Evolutionary conservation across 2,113 vertebrate species (phyloP), one percentile per base, ranked within the genome.

Genomic region (Spea multiplicata): DNA sequence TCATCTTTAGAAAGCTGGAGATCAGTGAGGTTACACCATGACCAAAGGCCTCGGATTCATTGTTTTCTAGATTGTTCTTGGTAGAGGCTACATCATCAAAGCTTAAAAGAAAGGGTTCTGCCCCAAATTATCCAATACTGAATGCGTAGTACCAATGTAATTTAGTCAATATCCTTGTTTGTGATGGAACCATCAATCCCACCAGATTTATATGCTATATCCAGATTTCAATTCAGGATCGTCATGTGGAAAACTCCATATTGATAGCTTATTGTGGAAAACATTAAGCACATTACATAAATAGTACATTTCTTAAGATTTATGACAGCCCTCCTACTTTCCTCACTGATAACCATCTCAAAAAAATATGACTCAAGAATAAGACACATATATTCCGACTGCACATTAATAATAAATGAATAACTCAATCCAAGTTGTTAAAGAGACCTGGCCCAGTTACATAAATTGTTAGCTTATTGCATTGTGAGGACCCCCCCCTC

Each of bases 391-490:
- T 30, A 30, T 30, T 30, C 30, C 30, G 30, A 30, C 30, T 30
- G 30, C 30, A 30, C 30, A 30, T 30, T 30, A 30, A 30, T 30
- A 30, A 30, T 30, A 30, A 30, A 13, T 59, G 8, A 13, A 12
- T 59, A 52, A 52, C 14, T 59, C 30, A 30, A 30, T 30, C 12
- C 61, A 5, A 9, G 13, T 30, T 64, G 16, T 30, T 64, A 16
- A 17, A 30, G 61, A 16, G 61, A 64, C 61, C 61, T 6, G 5
- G 10, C 44, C 67, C 67, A 17, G 48, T 70, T 50, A 50, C 14
- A 49, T 50, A 50, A 49, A 70, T 14, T 16, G 14, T 50, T 70
- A 70, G 67, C 67, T 50, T 70, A 70, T 50, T 17, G 50, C 47
- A 50, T 70, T 3, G 8, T 2, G 8, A 66, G 6, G 5, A 4